These are phyloP conservation scores for Pangasius macronema DNA, from an alignment of 2,797 vertebrate genomes.

Conservation along the genomic window DNA sequence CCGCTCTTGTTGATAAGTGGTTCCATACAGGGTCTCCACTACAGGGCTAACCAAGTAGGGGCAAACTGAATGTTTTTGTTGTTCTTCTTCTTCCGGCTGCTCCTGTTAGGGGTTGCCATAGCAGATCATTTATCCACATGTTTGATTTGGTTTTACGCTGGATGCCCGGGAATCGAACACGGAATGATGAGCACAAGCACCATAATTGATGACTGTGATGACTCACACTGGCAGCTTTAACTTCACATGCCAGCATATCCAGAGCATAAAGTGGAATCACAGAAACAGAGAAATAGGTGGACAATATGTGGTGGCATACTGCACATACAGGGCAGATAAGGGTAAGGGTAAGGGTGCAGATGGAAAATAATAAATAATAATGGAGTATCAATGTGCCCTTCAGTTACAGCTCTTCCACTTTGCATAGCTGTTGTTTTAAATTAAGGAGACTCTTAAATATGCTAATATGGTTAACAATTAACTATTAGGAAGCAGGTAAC, in stretches of 20 bases:
- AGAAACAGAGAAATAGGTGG: not conserved
- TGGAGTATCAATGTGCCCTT: not conserved
- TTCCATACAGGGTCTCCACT: not conserved
- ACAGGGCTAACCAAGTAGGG: slow-evolving; percentile 13
- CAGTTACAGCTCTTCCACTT: not conserved
- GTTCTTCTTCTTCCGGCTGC: too few relatives aligned
- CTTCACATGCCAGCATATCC: slow-evolving; percentile 33
- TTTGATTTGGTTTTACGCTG: too few relatives aligned
- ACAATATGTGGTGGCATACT: not conserved
- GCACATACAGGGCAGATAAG: not conserved
- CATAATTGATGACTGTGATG: slow-evolving; percentile 42
- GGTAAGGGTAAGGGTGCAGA: not conserved
- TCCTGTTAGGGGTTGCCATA: too few relatives aligned
- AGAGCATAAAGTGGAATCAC: slow-evolving; percentile 45
- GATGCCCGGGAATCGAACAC: slow-evolving; percentile 73
- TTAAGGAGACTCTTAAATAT: not conserved
- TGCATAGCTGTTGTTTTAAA: not conserved
- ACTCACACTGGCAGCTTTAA: slow-evolving; percentile 52
- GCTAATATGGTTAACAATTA: not conserved
- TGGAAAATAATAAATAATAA: not conserved
- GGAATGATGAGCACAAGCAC: slow-evolving; percentile 52
- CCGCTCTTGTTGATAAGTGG: not conserved
- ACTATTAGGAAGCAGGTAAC: not conserved
- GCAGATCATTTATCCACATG: too few relatives aligned
- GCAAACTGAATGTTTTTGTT: slow-evolving; percentile 46